Evolutionary conservation across 2,113 vertebrate species (phyloP), one percentile per base, ranked within the genome.

Genomic region (Setophaga coronata): DNA sequence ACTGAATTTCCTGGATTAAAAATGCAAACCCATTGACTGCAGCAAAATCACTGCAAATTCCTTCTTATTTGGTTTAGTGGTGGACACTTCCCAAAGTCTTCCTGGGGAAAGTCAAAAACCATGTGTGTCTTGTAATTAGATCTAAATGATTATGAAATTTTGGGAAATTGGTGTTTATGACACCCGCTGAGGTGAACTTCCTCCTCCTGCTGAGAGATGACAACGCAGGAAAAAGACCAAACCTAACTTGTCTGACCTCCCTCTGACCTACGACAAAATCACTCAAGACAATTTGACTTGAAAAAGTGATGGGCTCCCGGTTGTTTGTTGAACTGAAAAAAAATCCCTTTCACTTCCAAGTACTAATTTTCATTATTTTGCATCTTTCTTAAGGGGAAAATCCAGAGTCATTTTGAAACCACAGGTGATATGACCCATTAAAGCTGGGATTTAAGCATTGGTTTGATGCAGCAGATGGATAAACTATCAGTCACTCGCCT

Each of bases 381-480:
- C 54, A 51, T 86, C 92, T 95, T 97, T 60, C 81, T 87, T 90
- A 7, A 3, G 65, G 70, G 76, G 50, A 50, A 91, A 96, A 93
- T 66, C 72, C 58, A 17, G 64, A 50, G 65, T 90, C 93, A 61
- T 97, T 97, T 89, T 76, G 95, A 97, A 98, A 95, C 83, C 93
- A 42, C 96, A 98, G 96, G 97, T 97, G 96, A 97, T 80, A 57
- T 36, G 92, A 96, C 73, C 94, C 96, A 86, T 96, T 98, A 85
- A 79, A 97, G 81, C 71, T 70, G 85, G 92, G 93, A 92, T 92
- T 97, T 95, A 91, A 94, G 90, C 69, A 3, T 21, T 54, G 81
- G 86, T 87, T 98, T 98, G 98, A 87, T 77, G 88, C 96, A 94
- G 95, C 98, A 98, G 96, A 97, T 98, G 98, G 97, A 95, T 94